Evolutionary conservation across 2,113 vertebrate species (phyloP).

Genomic region (Percina caprodes): DNA sequence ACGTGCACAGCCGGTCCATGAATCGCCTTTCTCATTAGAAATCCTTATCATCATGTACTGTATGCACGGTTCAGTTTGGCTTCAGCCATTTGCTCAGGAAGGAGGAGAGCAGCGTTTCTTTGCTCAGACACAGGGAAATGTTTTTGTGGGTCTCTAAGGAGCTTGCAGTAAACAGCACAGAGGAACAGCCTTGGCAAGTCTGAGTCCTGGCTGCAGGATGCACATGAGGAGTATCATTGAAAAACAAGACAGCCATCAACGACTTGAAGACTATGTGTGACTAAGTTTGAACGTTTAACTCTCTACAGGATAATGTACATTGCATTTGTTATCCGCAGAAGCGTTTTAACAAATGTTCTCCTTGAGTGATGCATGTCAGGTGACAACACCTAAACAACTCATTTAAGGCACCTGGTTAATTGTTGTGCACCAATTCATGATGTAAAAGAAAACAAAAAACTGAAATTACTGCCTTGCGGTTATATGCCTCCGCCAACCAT

Average conservation of each 20-base stretch:
- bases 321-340: not conserved
- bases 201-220: constrained; percentile 38
- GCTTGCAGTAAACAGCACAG: constrained; percentile 65
- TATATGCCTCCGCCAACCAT: too few species aligned
- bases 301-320: not conserved
- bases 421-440: too few species aligned
- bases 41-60: too few species aligned
- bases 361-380: not conserved
- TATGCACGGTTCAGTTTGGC: constrained; percentile 12
- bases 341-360: constrained; percentile 6
- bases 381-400: not conserved
- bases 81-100: constrained; percentile 33
- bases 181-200: constrained; percentile 20
- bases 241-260: constrained; percentile 57
- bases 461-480: too few species aligned
- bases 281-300: constrained; percentile 1
- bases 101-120: constrained; percentile 1
- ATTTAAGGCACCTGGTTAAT: too few species aligned
- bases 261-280: constrained; percentile 1
- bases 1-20: constrained; percentile 32
- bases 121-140: constrained; percentile 53
- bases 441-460: too few species aligned
- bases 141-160: constrained; percentile 60
- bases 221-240: constrained; percentile 32
- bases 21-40: constrained; percentile 61